Base-by-base conservation (phyloP, 1,140 invertebrate genomes). In the Trichonephila clavipes region DNA sequence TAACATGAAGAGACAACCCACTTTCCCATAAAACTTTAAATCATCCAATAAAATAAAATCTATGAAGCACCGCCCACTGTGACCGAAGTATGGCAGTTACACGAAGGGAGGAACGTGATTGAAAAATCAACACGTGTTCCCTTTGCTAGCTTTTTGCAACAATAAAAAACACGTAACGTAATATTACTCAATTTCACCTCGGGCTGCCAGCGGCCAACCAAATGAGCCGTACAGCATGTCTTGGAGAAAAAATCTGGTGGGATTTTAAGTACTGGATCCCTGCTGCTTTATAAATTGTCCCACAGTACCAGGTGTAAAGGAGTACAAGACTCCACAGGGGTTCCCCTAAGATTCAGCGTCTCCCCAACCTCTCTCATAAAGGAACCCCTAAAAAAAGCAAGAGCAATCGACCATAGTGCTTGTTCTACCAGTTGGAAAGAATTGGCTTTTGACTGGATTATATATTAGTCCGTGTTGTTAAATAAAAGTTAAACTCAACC, bases 381-480 rank as follows among this genome's bases (percentile, higher is more conserved):
- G 44, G 28, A 24, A 12, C 19, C 69, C 18, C 59, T 19, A 64
- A 81, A 87, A 93, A 93, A 93, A 93, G 58, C 8, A 59, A 69
- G 58, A 58, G 62, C 82, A 87, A 77, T 69, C 64, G 62, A 44
- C 82, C 85, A 77, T 93, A 66, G 72, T 88, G 81, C 66, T 93
- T 93, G 92, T 93, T 93, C 92, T 93, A 88, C 85, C 66, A 88
- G 24, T 44, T 28, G 92, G 92, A 93, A 93, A 88, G 59, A 88
- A 93, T 93, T 93, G 92, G 66, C 69, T 44, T 88, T 93, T 93
- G 62, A 93, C 92, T 66, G 69, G 92, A 88, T 93, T 93, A 93
- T 93, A 93, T 93, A 93, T 93, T 93, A 93, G 92, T 44, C 58
- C 6, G 85, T 93, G 92, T 93, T 93, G 85, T 93, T 82, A 93